Evolutionary conservation across 2,113 vertebrate genomes (phyloP).

Genomic region (Acrocephalus kingi): DNA sequence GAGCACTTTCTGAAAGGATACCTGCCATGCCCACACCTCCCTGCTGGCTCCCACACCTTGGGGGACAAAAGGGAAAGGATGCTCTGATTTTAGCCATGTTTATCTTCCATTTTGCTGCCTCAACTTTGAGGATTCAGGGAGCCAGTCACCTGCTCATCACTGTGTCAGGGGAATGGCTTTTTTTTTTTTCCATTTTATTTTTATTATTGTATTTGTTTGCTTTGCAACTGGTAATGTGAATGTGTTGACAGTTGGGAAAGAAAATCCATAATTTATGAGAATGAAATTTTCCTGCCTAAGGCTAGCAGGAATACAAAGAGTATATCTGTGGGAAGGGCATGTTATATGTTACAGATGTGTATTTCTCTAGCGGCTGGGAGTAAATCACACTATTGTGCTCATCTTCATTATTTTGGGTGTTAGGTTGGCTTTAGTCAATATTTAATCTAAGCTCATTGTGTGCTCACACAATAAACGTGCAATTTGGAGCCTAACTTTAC

Average conservation of each 20-base stretch:
- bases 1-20: slow-evolving; percentile 14
- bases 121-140: slow-evolving; percentile 18
- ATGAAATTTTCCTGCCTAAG: slow-evolving; percentile 55
- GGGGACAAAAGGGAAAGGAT: slow-evolving; percentile 42
- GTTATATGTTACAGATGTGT: slow-evolving; percentile 53
- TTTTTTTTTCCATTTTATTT: neutral
- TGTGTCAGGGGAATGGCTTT: neutral
- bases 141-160: neutral
- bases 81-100: neutral
- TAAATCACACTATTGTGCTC: slow-evolving; percentile 59
- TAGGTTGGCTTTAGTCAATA: slow-evolving; percentile 40
- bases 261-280: slow-evolving; percentile 59
- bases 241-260: slow-evolving; percentile 43
- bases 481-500: slow-evolving; percentile 60
- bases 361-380: slow-evolving; percentile 29
- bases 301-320: slow-evolving; percentile 45
- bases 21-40: slow-evolving; percentile 6
- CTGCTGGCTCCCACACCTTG: neutral
- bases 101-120: slow-evolving; percentile 20
- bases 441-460: slow-evolving; percentile 61
- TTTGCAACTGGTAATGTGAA: slow-evolving; percentile 40
- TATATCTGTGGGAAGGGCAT: slow-evolving; percentile 49
- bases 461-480: slow-evolving; percentile 36
- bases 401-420: slow-evolving; percentile 59
- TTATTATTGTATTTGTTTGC: neutral